Conservation (phyloP, 92 coral and sea anemone species). For the Parazoanthus atlanticus region DNA sequence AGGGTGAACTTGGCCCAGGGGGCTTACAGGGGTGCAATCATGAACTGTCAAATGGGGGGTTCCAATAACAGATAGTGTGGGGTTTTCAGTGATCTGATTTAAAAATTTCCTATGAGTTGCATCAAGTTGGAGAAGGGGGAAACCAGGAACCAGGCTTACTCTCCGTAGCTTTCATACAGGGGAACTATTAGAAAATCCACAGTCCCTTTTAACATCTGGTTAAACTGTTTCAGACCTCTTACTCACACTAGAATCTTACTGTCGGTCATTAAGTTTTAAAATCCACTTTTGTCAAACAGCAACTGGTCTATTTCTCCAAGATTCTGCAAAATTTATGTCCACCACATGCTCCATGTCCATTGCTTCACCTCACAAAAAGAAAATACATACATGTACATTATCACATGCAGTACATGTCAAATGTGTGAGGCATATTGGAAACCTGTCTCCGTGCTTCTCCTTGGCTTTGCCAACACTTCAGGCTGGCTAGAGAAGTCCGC, state of each 20-base stretch:
- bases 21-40: no score
- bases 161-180: background rate
- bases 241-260: background rate
- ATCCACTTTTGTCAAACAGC: background rate
- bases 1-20: no score
- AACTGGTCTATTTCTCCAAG: no score
- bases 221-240: background rate
- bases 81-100: no score
- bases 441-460: background rate
- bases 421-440: background rate
- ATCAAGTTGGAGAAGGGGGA: no score
- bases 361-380: background rate
- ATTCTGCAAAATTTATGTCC: no score
- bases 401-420: background rate
- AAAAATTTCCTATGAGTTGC: no score
- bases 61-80: no score
- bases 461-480: background rate
- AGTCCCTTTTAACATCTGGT: background rate
- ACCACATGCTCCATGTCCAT: background rate
- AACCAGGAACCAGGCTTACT: background rate
- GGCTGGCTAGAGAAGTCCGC: conserved; percentile 55
- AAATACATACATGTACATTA: no score
- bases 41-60: no score
- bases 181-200: background rate
- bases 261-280: background rate